These are phyloP conservation scores for Ia io DNA, from an alignment of 2,113 vertebrate species.

Conservation along the genomic window DNA sequence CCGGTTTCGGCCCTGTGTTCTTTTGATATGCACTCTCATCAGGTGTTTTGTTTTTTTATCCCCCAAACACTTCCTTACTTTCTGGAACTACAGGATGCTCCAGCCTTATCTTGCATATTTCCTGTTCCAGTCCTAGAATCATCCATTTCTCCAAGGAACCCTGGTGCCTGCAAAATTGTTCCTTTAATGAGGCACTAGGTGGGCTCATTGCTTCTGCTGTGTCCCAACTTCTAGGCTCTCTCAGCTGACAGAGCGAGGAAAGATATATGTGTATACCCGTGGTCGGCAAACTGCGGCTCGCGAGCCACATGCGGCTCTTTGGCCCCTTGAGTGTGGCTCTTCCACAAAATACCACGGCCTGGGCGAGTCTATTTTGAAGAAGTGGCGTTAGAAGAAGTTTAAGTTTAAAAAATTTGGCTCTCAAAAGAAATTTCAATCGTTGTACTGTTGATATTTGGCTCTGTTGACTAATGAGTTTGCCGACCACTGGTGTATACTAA, in stretches of 20 bases:
- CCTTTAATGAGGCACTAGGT: neutral
- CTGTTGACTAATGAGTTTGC: too few relatives aligned
- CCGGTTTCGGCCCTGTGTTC: too few relatives aligned
- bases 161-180: neutral
- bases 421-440: too few relatives aligned
- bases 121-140: neutral
- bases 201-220: neutral
- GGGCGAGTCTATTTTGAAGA: too few relatives aligned
- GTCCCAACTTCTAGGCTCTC: neutral
- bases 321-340: too few relatives aligned
- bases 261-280: neutral
- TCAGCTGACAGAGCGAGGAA: neutral
- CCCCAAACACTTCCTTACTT: neutral
- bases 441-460: too few relatives aligned
- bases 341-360: too few relatives aligned
- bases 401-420: too few relatives aligned
- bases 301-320: too few relatives aligned
- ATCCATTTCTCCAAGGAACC: neutral
- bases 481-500: neutral
- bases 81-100: neutral
- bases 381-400: too few relatives aligned
- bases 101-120: neutral
- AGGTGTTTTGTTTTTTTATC: neutral
- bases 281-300: too few relatives aligned
- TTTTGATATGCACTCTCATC: neutral